Evolutionary conservation across 1,140 invertebrate genomes (phyloP), one percentile per base, ranked within the genome.

Genomic region (Thaumatotibia leucotreta): DNA sequence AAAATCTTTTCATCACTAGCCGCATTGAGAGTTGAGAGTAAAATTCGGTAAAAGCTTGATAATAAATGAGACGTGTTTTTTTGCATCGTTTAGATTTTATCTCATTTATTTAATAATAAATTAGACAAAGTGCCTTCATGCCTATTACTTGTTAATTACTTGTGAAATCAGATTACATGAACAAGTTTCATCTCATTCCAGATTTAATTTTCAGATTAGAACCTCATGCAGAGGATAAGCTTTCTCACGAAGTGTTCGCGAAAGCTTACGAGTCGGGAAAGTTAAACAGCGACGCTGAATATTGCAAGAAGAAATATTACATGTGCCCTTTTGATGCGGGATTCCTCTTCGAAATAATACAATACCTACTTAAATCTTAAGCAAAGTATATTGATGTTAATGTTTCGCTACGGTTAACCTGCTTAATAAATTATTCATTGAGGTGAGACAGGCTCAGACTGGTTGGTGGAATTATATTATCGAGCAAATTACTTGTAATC

Each of bases 241-340:
- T 17, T 24, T 65, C 72, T 17, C 35, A 73, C 39, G 71, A 74
- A 49, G 52, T 67, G 31, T 76, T 76, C 58, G 54, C 68, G 45
- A 54, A 24, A 14, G 76, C 76, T 4, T 77, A 76, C 58, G 58
- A 68, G 11, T 64, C 64, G 14, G 73, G 78, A 9, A 9, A 23
- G 29, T 20, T 32, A 6, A 35, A 61, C 23, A n/a, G 27, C 45
- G 50, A 63, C 24, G 50, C n/a, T 0, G 23, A 62, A 35, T 23
- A 62, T 22, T 78, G 78, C 63, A 68, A 62, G 27, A 61, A 58
- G 20, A 72, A 70, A 23, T 76, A 73, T 66, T 49, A 64, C 8
- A 63, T 69, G 63, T 80, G 77, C 33, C 63, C 73, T 6, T 76
- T 80, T 32, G 64, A 69, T n/a, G 10, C 67, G n/a, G 20, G 61